Base-by-base conservation (phyloP, 1,140 invertebrate species). In the Drosophila sulfurigaster region DNA sequence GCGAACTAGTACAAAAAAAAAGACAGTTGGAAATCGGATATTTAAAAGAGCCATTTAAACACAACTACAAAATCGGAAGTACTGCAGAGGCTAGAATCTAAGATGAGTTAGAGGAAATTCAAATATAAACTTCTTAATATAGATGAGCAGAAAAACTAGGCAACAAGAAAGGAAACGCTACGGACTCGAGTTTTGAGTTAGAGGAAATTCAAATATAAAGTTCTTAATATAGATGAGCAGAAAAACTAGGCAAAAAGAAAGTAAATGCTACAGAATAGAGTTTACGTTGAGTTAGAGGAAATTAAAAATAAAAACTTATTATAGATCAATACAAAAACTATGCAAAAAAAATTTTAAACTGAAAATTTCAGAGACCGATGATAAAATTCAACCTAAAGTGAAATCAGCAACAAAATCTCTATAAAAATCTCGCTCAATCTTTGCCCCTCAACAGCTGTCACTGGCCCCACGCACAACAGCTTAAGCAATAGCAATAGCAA, bases 21-120 rank as follows among this genome's bases (percentile, higher is more conserved):
- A 52, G n/a, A 2, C 49, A 52, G 28, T 30, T 13, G 49, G 49
- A 52, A 52, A 52, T 52, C 49, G 49, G 49, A 52, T 52, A 52
- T 52, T 52, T 5, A 32, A 52, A 52, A 52, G 11, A 16, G 5
- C 5, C 25, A 52, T 52, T 30, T 52, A 52, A 13, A 52, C n/a
- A 5, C 28, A n/a, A 13, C n/a, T 6, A n/a, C 2, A 10, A 52
- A 52, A 52, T 52, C 49, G 49, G 49, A 52, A 30, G 49, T 16
- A 0, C 20, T 25, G 20, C 20, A 25, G 20, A 25, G 20, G 7
- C 46, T 30, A 20, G 1, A 20, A 16, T 4, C 4, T 15, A 46
- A 15, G 13, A 7, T 20, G 7, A 48, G 46, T 3, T 2, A 48
- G 16, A 20, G 4, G 8, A 16, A 48, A 10, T 35, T 8, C 6